Evolutionary conservation across 2,113 vertebrate species (phyloP).

Genomic region (Thamnophis sirtalis): DNA sequence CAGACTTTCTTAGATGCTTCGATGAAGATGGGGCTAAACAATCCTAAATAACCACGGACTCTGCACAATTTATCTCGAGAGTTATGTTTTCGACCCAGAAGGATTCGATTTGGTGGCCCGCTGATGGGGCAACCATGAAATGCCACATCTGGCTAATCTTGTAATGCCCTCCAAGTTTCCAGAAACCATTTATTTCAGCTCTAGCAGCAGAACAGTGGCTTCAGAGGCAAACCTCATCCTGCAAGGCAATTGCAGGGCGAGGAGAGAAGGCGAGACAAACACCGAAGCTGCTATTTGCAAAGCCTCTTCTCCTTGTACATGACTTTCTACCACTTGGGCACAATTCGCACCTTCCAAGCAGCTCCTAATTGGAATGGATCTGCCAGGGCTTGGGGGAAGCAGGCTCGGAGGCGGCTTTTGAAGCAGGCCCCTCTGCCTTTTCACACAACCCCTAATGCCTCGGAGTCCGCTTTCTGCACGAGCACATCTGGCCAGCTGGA

Average conservation of each 20-base stretch:
- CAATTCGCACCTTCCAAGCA: neutral
- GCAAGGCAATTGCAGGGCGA: neutral
- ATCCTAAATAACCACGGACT: neutral
- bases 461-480: rapidly evolving
- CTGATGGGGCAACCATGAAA: neutral
- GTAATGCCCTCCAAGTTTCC: neutral
- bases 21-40: neutral
- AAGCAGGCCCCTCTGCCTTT: neutral
- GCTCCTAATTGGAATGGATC: slow-evolving; percentile 52
- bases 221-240: rapidly evolving
- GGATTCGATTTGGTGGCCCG: neutral
- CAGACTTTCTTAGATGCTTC: neutral
- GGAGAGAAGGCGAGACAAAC: rapidly evolving
- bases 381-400: slow-evolving; percentile 26
- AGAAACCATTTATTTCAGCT: neutral
- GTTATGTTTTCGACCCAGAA: neutral
- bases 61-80: neutral
- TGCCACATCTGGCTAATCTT: neutral
- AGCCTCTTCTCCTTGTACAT: slow-evolving; percentile 13
- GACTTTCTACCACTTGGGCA: neutral
- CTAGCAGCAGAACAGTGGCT: rapidly evolving
- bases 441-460: rapidly evolving
- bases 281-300: neutral
- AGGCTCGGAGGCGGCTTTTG: slow-evolving; percentile 17
- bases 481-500: rapidly evolving